Conservation (phyloP, 2,797 vertebrate species). For the Macropodus opercularis region DNA sequence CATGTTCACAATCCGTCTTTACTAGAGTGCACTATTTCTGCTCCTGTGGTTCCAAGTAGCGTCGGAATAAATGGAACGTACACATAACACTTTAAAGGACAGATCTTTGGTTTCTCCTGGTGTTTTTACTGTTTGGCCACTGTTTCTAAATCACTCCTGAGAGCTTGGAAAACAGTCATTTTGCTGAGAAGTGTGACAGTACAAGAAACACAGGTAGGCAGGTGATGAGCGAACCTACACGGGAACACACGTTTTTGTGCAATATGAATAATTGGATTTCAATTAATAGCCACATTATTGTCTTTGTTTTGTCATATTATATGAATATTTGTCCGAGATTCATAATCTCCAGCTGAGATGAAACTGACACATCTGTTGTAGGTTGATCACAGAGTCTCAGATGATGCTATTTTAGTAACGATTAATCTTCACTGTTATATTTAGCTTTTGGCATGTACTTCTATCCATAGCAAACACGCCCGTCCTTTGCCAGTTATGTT, state of each 20-base stretch:
- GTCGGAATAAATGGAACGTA: constrained; percentile 3
- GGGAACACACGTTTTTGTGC: too few relatives aligned
- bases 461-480: background rate
- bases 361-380: too few relatives aligned
- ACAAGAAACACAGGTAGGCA: background rate
- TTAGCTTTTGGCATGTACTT: background rate
- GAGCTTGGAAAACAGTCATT: background rate
- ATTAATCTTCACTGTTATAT: background rate
- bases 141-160: background rate
- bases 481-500: background rate
- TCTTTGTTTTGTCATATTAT: too few relatives aligned
- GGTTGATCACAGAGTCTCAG: too few relatives aligned
- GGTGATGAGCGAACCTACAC: background rate
- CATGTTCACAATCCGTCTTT: constrained; percentile 36
- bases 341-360: too few relatives aligned
- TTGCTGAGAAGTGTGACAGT: too few relatives aligned
- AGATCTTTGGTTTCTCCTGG: background rate
- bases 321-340: too few relatives aligned
- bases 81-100: background rate
- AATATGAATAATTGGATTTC: too few relatives aligned
- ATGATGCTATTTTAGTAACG: background rate
- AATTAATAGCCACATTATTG: too few relatives aligned
- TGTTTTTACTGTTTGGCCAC: background rate
- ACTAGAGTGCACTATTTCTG: constrained; percentile 9
- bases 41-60: constrained; percentile 2